phyloP scores from a whole-genome alignment of 1,140 invertebrate species.

The Linepithema humile region DNA sequence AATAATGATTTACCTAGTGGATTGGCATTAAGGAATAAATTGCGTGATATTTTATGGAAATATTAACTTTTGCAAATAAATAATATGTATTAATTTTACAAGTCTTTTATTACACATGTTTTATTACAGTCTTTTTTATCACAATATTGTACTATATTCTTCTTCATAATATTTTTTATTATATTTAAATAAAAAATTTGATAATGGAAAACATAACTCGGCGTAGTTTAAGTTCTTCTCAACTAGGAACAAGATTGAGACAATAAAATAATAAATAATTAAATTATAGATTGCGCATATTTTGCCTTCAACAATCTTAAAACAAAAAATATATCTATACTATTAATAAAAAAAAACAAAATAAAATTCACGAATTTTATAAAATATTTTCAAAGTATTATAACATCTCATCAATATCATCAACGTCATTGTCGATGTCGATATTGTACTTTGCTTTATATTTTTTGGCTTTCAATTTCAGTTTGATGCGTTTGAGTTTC shows the following conservation, averaged over 20 bases:
- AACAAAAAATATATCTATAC: not conserved
- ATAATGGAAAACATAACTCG: not conserved
- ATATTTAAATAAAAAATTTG: not conserved
- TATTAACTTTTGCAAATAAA: not conserved
- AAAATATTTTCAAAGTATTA: not conserved
- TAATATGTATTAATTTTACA: not conserved
- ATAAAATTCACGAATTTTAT: not conserved
- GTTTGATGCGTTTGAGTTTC: not conserved
- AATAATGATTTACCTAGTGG: not conserved
- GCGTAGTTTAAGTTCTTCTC: too few relatives aligned
- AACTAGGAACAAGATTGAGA: not conserved
- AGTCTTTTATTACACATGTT: not conserved
- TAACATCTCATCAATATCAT: not conserved
- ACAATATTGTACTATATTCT: not conserved
- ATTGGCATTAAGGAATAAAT: too few relatives aligned
- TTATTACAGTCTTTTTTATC: too few relatives aligned
- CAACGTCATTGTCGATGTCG: not conserved
- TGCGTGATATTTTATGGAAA: too few relatives aligned
- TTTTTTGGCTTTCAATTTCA: not conserved
- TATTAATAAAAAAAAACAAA: not conserved
- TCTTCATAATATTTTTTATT: too few relatives aligned
- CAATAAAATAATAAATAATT: not conserved
- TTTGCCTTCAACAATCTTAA: not conserved
- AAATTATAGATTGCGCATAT: not conserved
- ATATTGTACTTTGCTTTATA: not conserved